phyloP scores from a whole-genome alignment of 2,113 vertebrate species.

The Uria lomvia region DNA sequence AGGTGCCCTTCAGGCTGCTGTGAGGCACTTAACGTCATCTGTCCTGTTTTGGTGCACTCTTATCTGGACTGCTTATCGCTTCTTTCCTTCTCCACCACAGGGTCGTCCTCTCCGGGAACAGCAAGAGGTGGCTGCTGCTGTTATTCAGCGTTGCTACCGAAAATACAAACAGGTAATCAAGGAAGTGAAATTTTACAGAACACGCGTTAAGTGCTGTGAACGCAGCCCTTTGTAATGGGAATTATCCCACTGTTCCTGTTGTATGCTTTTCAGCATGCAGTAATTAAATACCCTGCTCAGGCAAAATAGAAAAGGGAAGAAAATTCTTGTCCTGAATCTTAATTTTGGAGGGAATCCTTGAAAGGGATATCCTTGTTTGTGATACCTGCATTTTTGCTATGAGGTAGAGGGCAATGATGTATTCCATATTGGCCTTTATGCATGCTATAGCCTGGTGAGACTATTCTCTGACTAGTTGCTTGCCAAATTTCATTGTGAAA shows the following conservation, averaged over 20 bases:
- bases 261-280: neutral
- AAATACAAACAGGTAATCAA: conserved; percentile 96
- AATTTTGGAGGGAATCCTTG: neutral
- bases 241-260: neutral
- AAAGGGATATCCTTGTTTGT: neutral
- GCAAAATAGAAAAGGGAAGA: neutral
- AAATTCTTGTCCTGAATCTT: neutral
- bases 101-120: conserved; percentile 93
- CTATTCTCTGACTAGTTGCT: conserved; percentile 15
- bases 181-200: neutral
- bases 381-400: neutral
- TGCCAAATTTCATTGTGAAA: conserved; percentile 69
- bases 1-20: neutral
- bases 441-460: neutral
- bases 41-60: neutral
- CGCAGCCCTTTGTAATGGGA: neutral
- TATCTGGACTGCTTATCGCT: neutral
- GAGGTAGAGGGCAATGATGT: neutral
- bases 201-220: fast-evolving
- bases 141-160: conserved; percentile 98
- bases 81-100: conserved; percentile 51
- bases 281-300: neutral
- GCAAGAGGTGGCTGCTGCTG: conserved; percentile 95
- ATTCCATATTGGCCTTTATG: neutral
- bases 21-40: neutral